Conservation (phyloP, 2,113 vertebrate species). For the Manacus vitellinus region DNA sequence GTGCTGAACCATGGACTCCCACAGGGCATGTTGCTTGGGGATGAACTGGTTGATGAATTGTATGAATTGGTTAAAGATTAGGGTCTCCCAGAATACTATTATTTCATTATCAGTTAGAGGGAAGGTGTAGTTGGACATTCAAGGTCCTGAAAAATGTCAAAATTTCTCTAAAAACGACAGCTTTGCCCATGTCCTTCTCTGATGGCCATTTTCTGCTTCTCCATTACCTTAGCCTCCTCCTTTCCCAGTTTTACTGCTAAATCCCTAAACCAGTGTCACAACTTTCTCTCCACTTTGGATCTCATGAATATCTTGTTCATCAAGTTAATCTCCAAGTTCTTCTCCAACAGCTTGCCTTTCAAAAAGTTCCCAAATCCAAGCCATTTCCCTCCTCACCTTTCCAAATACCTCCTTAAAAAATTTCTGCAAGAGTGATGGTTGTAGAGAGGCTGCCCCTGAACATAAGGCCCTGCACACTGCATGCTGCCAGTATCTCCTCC, state of each 20-base stretch:
- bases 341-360: not conserved
- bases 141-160: not conserved
- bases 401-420: not conserved
- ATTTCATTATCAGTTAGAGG: not conserved
- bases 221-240: not conserved
- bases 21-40: not conserved
- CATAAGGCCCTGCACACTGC: not conserved
- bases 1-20: not conserved
- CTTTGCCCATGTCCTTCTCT: not conserved
- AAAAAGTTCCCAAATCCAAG: not conserved
- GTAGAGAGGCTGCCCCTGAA: accelerated
- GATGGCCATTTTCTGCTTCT: not conserved
- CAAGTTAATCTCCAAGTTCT: not conserved
- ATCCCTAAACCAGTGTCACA: not conserved
- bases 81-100: not conserved
- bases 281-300: not conserved
- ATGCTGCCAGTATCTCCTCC: not conserved
- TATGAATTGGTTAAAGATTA: not conserved
- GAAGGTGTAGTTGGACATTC: not conserved
- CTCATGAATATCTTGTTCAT: not conserved
- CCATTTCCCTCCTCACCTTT: not conserved
- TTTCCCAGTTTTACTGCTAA: not conserved
- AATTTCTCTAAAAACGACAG: not conserved
- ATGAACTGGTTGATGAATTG: not conserved
- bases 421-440: not conserved